Evolutionary conservation across 2,113 vertebrate species (phyloP).

Genomic region (Tapirus terrestris): DNA sequence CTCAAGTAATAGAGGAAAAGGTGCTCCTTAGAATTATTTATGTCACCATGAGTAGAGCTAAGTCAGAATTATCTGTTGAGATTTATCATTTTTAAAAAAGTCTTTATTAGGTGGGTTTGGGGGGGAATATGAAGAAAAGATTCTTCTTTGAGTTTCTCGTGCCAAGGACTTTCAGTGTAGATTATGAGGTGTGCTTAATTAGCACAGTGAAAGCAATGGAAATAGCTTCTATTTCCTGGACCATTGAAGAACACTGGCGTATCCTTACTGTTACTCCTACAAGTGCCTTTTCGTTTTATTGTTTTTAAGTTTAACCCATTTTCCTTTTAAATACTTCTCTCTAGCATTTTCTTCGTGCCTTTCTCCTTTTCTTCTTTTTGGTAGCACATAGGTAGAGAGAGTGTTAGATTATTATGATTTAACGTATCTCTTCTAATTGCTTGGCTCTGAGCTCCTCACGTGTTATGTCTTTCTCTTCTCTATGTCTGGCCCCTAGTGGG

Average conservation of each 20-base stretch:
- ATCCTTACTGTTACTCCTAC: not conserved
- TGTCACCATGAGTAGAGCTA: not conserved
- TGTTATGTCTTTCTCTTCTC: not conserved
- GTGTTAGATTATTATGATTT: not conserved
- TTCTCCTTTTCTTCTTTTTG: not conserved
- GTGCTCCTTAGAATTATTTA: not conserved
- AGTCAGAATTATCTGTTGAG: not conserved
- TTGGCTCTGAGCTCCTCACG: not conserved
- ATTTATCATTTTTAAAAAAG: not conserved
- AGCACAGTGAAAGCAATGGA: not conserved
- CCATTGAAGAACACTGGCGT: not conserved
- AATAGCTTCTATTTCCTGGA: not conserved
- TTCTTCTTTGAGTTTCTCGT: not conserved
- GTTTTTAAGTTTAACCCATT: not conserved
- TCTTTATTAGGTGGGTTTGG: not conserved
- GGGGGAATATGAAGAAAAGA: not conserved
- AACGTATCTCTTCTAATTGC: not conserved
- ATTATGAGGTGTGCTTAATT: not conserved
- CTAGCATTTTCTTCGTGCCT: not conserved
- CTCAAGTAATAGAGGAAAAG: not conserved
- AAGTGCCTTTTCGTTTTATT: not conserved
- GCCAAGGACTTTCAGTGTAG: not conserved
- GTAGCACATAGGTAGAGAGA: not conserved
- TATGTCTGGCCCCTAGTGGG: not conserved
- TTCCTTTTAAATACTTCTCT: not conserved